Conservation (phyloP, 2,113 vertebrate genomes). For the Jaculus jaculus region DNA sequence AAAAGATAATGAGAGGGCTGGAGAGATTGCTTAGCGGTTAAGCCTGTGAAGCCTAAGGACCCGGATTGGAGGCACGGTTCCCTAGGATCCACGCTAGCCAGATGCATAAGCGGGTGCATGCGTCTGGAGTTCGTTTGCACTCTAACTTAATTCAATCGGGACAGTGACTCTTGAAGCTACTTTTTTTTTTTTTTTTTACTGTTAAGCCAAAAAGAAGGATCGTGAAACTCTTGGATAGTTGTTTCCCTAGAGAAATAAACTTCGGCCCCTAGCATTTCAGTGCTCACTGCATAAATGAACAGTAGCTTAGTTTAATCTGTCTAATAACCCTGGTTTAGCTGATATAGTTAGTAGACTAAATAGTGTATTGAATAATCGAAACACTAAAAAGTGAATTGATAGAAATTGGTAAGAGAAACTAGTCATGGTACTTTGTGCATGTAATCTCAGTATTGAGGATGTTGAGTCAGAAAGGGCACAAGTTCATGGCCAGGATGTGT, state of each 20-base stretch:
- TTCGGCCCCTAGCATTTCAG: not conserved
- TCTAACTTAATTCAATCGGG: not conserved
- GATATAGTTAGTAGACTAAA: slow-evolving; percentile 24
- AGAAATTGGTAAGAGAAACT: not conserved
- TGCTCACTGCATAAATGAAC: not conserved
- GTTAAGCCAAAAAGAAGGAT: not conserved
- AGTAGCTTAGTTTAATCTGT: not conserved
- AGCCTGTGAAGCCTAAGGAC: too few relatives aligned
- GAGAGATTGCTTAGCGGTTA: too few relatives aligned
- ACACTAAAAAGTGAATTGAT: not conserved
- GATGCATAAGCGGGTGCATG: too few relatives aligned
- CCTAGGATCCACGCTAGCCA: too few relatives aligned
- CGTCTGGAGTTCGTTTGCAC: too few relatives aligned
- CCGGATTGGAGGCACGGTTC: too few relatives aligned
- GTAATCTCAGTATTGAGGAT: not conserved
- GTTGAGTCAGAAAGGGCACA: not conserved
- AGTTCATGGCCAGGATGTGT: not conserved
- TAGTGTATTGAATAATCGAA: not conserved
- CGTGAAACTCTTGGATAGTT: not conserved
- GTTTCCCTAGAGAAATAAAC: not conserved
- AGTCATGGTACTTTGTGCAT: not conserved
- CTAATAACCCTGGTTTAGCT: not conserved
- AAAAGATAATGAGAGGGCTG: slow-evolving; percentile 45
- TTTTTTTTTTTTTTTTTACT: not conserved
- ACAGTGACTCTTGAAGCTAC: not conserved